These are phyloP conservation scores for Philotrypesis tridentata DNA, from an alignment of 1,140 invertebrate species.

Conservation along the genomic window DNA sequence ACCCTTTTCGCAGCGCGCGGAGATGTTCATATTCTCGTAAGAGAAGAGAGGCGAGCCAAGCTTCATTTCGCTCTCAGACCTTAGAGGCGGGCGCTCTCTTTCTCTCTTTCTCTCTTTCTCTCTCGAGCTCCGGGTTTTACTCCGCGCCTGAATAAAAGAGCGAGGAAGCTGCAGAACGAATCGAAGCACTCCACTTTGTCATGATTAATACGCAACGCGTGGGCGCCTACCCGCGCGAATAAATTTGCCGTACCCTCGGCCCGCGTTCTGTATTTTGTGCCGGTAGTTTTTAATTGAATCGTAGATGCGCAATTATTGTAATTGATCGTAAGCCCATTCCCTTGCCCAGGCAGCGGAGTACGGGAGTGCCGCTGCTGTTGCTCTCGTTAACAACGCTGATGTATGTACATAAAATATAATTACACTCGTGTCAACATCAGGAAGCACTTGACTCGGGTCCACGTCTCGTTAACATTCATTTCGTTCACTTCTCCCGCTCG, in stretches of 20 bases:
- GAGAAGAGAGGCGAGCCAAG: background rate
- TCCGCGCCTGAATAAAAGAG: background rate
- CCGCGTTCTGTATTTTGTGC: no score
- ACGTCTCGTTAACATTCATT: background rate
- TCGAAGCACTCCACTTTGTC: background rate
- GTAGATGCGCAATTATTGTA: background rate
- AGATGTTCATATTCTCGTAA: constrained; percentile 17
- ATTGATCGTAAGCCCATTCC: no score
- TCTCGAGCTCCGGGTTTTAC: background rate
- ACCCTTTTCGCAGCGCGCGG: background rate
- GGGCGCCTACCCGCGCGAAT: background rate
- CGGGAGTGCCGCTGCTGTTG: background rate
- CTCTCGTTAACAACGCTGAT: background rate
- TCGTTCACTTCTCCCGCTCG: background rate
- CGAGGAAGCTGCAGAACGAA: background rate
- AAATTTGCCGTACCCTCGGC: background rate
- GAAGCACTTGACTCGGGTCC: background rate
- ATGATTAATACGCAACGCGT: background rate
- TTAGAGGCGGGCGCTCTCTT: no score
- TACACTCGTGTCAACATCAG: background rate
- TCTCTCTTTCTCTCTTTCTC: no score
- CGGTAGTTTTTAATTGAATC: background rate
- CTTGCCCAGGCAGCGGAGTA: no score
- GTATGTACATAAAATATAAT: background rate
- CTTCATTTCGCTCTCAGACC: background rate